Base-by-base conservation (phyloP, 2,113 vertebrate genomes). In the Amphiprion ocellaris region DNA sequence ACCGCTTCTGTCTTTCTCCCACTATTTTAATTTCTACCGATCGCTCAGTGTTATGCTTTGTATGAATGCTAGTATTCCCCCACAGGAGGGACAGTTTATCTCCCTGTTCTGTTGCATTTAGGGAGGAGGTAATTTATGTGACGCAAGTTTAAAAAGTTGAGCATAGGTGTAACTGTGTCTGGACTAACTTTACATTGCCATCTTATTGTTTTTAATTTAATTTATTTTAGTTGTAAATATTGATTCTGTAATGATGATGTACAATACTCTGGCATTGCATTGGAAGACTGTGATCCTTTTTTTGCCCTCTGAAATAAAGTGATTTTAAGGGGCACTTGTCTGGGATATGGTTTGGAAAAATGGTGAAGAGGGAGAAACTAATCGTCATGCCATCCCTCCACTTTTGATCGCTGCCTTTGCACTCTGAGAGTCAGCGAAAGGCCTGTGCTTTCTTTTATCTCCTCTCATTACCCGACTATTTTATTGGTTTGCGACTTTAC, bases 201-300 rank as follows among this genome's bases (percentile, higher is more conserved):
- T 83, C 85, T 87, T 89, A 67, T 66, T 85, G 44, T 92, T 87
- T 90, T 90, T 49, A 68, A 71, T 89, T 81, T 91, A 91, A 95
- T 93, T 94, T 95, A 94, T 95, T 93, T 92, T 71, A 84, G 89
- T 85, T 94, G 93, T 94, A 92, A 91, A 94, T 95, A 95, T 86
- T 69, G 80, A 92, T 91, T 77, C 85, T 89, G 83, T 87, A 84
- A 89, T 59, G 70, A 89, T 87, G 59, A 87, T 91, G 69, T 90
- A 87, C 68, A 86, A 85, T 89, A 88, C 70, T 85, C 80, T 84
- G 68, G 68, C 90, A 85, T 85, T 90, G 79, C 87, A 88, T 85
- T 92, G 85, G 69, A 85, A 78, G 85, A 92, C 89, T 91, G 77
- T 78, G 89, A 82, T 66, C 69, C 7, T 84, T 71, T 93, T 72